Base-by-base conservation (phyloP, 2,113 vertebrate genomes). In the Formicarius rufipectus region DNA sequence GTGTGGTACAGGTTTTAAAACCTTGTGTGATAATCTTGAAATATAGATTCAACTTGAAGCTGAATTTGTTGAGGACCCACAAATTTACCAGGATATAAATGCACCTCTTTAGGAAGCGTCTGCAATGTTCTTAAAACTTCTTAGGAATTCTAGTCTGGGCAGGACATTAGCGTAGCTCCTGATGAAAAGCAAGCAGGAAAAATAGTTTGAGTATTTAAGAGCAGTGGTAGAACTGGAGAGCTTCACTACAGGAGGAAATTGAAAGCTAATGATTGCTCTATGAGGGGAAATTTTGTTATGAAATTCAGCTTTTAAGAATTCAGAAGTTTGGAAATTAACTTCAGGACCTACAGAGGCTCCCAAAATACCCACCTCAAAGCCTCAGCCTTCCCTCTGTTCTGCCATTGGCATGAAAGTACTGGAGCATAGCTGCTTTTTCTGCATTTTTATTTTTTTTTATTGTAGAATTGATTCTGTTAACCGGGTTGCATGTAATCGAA, bases 211-310 rank as follows among this genome's bases (percentile, higher is more conserved):
- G 37, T 49, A 16, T 74, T 69, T 55, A 35, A 80, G 42, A 72
- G n/a, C 20, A 67, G 25, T 52, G 30, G 7, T 2, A 9, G 25
- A 15, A 35, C 21, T 64, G 25, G 31, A 84, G 28, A 67, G 5
- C 16, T 89, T 72, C 9, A 14, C 8, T 72, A 47, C 10, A 27
- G 66, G 50, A 63, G 9, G 8, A 49, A 42, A 20, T 17, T 18
- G 23, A 86, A 86, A 33, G 27, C 14, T 63, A 47, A 3, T 14
- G 1, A 9, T 73, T 55, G 4, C 12, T 6, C 8, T 53, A 0
- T 33, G n/a, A 72, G 14, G 4, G 2, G 3, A 4, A 50, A 45
- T 44, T 87, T 37, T 33, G 11, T n/a, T 66, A 50, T 3, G 6
- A 84, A 81, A 28, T 66, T 66, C 12, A 52, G 11, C 14, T 62